Evolutionary conservation across 2,797 vertebrate genomes (phyloP).

Genomic region (Nyctibius grandis): DNA sequence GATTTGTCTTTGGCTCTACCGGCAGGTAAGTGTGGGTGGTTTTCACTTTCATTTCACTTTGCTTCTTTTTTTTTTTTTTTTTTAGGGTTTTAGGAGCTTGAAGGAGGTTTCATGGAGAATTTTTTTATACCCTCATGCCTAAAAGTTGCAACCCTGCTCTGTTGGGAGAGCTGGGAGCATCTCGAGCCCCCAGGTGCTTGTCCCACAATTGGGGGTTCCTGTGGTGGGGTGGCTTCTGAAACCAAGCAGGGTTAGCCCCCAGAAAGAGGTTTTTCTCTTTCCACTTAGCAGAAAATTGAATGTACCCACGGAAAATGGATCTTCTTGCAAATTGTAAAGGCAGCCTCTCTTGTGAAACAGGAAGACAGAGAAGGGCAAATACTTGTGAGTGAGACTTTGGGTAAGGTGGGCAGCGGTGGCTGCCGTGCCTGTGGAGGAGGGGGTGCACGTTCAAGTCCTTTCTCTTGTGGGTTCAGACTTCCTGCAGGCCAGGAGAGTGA

Average conservation of each 20-base stretch:
- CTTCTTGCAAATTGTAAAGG: background rate
- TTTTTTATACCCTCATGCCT: background rate
- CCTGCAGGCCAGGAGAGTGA: background rate
- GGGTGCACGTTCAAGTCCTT: background rate
- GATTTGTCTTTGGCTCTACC: background rate
- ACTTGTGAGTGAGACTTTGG: rapidly evolving
- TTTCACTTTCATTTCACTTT: background rate
- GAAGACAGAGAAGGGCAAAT: background rate
- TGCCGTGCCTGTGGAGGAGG: background rate
- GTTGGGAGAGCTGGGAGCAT: background rate
- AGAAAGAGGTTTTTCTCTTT: background rate
- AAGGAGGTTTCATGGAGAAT: background rate
- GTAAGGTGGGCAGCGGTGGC: background rate
- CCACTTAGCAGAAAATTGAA: background rate
- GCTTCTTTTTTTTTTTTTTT: background rate
- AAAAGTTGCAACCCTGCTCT: background rate
- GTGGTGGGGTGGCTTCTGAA: background rate
- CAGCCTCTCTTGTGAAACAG: background rate
- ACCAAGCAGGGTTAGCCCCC: background rate
- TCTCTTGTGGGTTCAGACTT: rapidly evolving
- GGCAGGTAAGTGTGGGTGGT: background rate
- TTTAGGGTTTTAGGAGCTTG: background rate
- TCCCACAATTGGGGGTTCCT: background rate
- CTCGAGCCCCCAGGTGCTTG: background rate
- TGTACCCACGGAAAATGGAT: background rate